Conservation (phyloP, 2,888 invertebrate species). For the Pomacea canaliculata region DNA sequence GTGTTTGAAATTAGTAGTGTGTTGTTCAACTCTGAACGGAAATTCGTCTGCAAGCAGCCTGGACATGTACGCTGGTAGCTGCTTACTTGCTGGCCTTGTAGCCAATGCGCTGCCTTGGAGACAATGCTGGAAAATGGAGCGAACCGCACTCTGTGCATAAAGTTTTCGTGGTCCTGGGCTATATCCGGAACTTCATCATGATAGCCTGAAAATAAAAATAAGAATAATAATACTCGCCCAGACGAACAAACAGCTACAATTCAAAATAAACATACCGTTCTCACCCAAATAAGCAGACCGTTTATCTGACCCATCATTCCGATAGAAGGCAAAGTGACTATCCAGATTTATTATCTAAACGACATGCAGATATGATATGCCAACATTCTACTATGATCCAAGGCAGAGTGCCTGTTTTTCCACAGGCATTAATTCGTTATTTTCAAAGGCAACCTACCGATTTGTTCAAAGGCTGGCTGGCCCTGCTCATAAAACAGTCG, state of each 20-base stretch:
- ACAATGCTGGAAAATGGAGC: constrained; percentile 25
- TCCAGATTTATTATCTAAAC: too few species aligned
- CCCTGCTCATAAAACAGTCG: constrained; percentile 34
- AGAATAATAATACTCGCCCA: background rate
- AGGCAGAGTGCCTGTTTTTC: constrained; percentile 7
- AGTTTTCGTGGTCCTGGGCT: constrained; percentile 18
- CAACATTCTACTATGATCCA: too few species aligned
- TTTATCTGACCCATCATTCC: too few species aligned
- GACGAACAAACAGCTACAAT: too few species aligned
- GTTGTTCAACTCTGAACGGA: too few species aligned
- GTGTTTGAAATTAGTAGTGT: too few species aligned
- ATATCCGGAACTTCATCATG: constrained; percentile 28
- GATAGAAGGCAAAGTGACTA: too few species aligned
- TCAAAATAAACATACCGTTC: too few species aligned
- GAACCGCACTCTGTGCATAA: constrained; percentile 23
- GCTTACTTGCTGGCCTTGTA: constrained; percentile 26
- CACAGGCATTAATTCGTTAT: constrained; percentile 15
- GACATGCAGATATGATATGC: too few species aligned
- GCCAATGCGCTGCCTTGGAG: constrained; percentile 22
- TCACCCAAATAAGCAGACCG: too few species aligned
- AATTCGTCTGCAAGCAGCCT: too few species aligned
- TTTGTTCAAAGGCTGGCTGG: constrained; percentile 31
- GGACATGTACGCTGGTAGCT: background rate
- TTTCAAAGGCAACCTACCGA: background rate
- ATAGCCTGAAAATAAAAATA: constrained; percentile 20